Conservation (phyloP, 1,140 invertebrate species). For the Arctopsyche grandis region DNA sequence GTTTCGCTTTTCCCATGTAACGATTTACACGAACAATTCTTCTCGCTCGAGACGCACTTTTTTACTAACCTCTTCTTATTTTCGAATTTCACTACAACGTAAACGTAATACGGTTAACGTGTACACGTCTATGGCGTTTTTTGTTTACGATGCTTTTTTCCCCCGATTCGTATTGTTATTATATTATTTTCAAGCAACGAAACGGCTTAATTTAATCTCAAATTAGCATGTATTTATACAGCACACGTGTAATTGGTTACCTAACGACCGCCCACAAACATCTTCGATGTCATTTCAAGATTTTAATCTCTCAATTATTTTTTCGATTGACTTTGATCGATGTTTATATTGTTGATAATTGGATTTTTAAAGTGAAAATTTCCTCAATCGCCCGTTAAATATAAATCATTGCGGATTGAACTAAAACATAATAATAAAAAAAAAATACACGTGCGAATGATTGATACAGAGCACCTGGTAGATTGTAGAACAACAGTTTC, state of each 20-base stretch:
- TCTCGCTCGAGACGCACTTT: not conserved
- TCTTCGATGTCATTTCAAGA: not conserved
- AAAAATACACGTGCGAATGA: not conserved
- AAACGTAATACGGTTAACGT: not conserved
- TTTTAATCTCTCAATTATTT: not conserved
- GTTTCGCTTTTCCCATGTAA: conserved; percentile 13
- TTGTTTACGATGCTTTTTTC: not conserved
- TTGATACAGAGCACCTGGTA: not conserved
- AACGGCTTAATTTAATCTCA: not conserved
- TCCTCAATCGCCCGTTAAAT: too few species aligned
- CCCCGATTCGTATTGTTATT: not conserved
- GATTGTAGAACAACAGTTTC: not conserved
- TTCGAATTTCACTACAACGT: not conserved
- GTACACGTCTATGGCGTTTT: not conserved
- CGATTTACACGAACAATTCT: conserved; percentile 11
- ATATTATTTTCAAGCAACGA: not conserved
- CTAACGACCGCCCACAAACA: not conserved
- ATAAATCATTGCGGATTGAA: too few species aligned
- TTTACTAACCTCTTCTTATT: too few species aligned
- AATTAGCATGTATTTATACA: not conserved
- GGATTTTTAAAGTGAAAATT: too few species aligned
- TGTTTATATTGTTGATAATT: too few species aligned
- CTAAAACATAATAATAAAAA: not conserved
- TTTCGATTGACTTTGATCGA: too few species aligned
- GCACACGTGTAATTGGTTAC: not conserved